Conservation (phyloP, 2,113 vertebrate species). For the Puma concolor region DNA sequence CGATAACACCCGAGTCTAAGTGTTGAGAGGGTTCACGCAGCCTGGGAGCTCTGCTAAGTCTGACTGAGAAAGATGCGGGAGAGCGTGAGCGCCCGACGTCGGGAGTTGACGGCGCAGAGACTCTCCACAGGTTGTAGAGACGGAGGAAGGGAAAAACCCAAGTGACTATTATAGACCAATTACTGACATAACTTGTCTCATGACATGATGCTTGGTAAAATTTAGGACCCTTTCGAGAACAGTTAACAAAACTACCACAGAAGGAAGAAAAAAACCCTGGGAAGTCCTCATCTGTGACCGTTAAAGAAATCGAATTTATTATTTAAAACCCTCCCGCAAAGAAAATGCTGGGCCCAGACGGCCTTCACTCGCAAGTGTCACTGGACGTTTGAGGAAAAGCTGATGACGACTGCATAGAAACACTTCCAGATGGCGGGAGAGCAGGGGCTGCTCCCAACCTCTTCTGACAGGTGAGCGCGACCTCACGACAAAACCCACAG, state of each 20-base stretch:
- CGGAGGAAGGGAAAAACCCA: rapidly evolving
- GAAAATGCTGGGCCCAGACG: no score
- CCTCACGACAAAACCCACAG: no score
- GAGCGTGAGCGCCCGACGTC: rapidly evolving
- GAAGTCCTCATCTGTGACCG: neutral
- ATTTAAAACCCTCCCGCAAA: neutral
- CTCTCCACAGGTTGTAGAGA: no score
- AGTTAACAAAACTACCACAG: neutral
- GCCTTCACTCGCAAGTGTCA: no score
- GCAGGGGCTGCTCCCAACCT: neutral
- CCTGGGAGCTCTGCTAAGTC: neutral
- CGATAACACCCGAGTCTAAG: neutral
- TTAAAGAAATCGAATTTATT: rapidly evolving
- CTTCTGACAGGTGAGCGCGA: neutral
- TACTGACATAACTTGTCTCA: neutral
- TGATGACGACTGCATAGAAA: no score
- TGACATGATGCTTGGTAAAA: neutral
- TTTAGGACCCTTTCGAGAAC: neutral
- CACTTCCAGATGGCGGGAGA: neutral
- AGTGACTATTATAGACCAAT: neutral
- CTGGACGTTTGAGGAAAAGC: no score
- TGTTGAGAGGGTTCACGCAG: neutral
- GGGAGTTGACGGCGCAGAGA: rapidly evolving
- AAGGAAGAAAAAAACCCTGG: neutral
- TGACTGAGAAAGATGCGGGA: rapidly evolving